Conservation (phyloP, 1,140 invertebrate species). For the Hyposmocoma kahamanoa region DNA sequence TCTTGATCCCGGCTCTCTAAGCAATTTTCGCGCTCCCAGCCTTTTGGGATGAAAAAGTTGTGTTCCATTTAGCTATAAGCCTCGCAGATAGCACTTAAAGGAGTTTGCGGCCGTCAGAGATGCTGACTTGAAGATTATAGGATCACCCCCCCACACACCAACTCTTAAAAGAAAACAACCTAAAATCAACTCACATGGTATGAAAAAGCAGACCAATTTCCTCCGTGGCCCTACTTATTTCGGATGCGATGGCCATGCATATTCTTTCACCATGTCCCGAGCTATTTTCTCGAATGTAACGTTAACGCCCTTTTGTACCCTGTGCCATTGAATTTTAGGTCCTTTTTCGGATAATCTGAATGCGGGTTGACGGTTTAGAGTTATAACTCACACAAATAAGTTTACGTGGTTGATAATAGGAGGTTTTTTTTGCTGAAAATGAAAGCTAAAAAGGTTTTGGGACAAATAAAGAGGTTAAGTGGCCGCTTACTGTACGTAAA, state of each 20-base stretch:
- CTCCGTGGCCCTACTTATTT: constrained; percentile 12
- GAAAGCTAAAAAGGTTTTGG: constrained; percentile 23
- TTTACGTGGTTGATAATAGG: constrained; percentile 29
- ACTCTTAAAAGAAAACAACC: background rate
- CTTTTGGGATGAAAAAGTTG: constrained; percentile 44
- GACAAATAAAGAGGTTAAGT: constrained; percentile 3
- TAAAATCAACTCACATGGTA: constrained; percentile 15
- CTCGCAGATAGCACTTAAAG: constrained; percentile 44
- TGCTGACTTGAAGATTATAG: constrained; percentile 51
- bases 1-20: constrained; percentile 28
- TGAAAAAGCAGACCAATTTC: constrained; percentile 16
- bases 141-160: constrained; percentile 17
- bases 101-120: constrained; percentile 42
- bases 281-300: constrained; percentile 37
- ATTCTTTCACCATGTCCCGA: constrained; percentile 31
- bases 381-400: constrained; percentile 31
- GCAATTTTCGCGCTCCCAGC: constrained; percentile 32
- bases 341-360: too few species aligned
- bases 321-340: too few species aligned
- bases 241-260: constrained; percentile 22
- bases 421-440: constrained; percentile 25
- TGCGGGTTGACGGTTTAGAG: constrained; percentile 20
- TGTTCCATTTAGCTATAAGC: constrained; percentile 56
- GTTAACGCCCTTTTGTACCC: constrained; percentile 22
- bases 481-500: too few species aligned